These are phyloP conservation scores for Liposcelis brunnea DNA, from an alignment of 2,888 invertebrate genomes.

Conservation along the genomic window DNA sequence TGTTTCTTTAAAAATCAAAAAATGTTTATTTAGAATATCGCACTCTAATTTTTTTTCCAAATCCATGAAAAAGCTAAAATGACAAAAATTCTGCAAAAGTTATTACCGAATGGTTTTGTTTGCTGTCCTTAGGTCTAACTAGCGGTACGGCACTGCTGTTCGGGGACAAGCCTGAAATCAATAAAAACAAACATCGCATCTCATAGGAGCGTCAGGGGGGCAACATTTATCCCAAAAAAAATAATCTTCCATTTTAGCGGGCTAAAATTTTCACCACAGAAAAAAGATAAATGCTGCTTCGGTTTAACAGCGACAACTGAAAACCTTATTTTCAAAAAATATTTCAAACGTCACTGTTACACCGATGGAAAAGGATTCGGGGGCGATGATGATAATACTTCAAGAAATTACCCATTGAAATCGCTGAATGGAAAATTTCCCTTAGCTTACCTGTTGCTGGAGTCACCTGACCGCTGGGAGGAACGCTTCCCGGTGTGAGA, in stretches of 20 bases:
- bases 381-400: background rate
- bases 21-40: too few species aligned
- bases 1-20: too few species aligned
- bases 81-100: background rate
- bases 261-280: slow-evolving; percentile 32
- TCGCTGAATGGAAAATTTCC: background rate
- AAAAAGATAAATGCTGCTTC: slow-evolving; percentile 9
- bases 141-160: slow-evolving; percentile 30
- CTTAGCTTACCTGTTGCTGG: slow-evolving; percentile 17
- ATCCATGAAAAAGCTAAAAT: too few species aligned
- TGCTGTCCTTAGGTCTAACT: slow-evolving; percentile 18
- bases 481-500: slow-evolving; percentile 12
- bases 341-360: background rate
- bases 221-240: background rate
- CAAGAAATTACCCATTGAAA: background rate
- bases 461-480: slow-evolving; percentile 18
- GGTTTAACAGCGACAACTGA: slow-evolving; percentile 9
- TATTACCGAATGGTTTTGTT: slow-evolving; percentile 6
- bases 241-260: background rate
- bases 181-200: too few species aligned
- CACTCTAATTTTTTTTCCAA: too few species aligned
- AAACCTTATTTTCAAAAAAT: slow-evolving; percentile 1
- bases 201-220: slow-evolving; percentile 1
- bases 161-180: slow-evolving; percentile 23
- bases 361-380: background rate